These are phyloP conservation scores for Thecophora atra DNA, from an alignment of 2,888 invertebrate species.

Conservation along the genomic window DNA sequence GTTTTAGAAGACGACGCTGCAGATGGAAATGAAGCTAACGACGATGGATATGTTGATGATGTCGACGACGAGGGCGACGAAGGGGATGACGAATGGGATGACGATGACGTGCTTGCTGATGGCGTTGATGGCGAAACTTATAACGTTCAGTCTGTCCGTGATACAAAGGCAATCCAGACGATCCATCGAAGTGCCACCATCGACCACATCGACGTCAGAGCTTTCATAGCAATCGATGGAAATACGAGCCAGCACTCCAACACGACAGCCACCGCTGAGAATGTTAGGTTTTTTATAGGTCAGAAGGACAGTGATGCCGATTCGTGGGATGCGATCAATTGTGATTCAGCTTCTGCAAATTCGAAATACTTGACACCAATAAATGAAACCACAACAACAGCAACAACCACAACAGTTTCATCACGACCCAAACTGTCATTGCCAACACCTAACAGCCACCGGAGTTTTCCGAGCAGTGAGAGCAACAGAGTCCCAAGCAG, in stretches of 20 bases:
- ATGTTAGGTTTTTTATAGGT: conserved; percentile 60
- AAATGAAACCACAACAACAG: neutral
- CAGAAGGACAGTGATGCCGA: conserved; percentile 44
- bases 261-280: conserved; percentile 39
- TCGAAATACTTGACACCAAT: neutral
- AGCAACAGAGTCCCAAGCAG: conserved; percentile 40
- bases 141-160: neutral
- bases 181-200: conserved; percentile 30
- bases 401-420: neutral
- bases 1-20: conserved; percentile 38
- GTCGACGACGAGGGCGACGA: conserved; percentile 27
- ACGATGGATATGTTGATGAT: conserved; percentile 32
- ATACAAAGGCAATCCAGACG: neutral
- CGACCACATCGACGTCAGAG: neutral
- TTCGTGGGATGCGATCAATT: conserved; percentile 37
- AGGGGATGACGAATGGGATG: no score
- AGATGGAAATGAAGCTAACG: neutral
- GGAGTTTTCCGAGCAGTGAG: conserved; percentile 37
- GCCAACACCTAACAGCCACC: neutral
- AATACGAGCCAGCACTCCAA: neutral
- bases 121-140: neutral
- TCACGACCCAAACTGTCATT: neutral
- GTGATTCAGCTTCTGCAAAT: conserved; percentile 38
- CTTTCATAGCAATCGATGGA: conserved; percentile 43
- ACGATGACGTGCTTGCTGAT: neutral